phyloP scores from a whole-genome alignment of 2,113 vertebrate genomes.

The Micromys minutus region DNA sequence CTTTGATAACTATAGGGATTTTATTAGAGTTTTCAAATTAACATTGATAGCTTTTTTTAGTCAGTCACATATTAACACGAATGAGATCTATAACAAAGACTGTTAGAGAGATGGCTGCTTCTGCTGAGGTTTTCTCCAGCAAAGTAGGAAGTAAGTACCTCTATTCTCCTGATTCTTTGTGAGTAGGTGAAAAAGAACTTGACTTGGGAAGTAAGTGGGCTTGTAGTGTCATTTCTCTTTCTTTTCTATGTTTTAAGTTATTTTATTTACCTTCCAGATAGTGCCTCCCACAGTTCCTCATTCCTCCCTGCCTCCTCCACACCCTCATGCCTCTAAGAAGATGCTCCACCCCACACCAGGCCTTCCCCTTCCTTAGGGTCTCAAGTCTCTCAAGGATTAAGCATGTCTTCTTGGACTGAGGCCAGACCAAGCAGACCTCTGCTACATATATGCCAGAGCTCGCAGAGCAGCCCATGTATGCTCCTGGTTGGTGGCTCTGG shows the following conservation, averaged over 20 bases:
- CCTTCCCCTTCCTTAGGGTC: too few species aligned
- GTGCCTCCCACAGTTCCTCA: too few species aligned
- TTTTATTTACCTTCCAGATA: too few species aligned
- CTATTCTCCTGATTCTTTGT: neutral
- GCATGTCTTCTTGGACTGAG: too few species aligned
- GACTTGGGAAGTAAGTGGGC: neutral
- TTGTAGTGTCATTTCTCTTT: neutral
- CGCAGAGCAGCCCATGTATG: too few species aligned
- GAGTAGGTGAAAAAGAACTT: neutral
- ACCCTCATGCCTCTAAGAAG: too few species aligned
- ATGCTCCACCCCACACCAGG: too few species aligned
- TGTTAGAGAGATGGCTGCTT: neutral
- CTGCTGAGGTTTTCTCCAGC: neutral
- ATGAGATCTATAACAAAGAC: neutral
- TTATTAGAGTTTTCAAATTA: slow-evolving; percentile 28
- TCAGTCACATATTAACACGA: neutral
- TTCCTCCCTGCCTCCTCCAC: too few species aligned
- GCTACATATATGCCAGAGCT: too few species aligned
- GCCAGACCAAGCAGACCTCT: too few species aligned
- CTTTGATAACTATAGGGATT: slow-evolving; percentile 18
- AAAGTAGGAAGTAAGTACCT: neutral
- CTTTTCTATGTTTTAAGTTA: neutral
- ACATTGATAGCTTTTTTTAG: slow-evolving; percentile 21
- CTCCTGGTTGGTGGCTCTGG: too few species aligned
- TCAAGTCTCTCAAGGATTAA: too few species aligned